A percentile compares a stretch with the other conserved stretches of the same genome.
These are phyloP conservation scores for Nerophis lumbriciformis DNA, from an alignment of 2,113 vertebrate genomes.

Conservation along the genomic window DNA sequence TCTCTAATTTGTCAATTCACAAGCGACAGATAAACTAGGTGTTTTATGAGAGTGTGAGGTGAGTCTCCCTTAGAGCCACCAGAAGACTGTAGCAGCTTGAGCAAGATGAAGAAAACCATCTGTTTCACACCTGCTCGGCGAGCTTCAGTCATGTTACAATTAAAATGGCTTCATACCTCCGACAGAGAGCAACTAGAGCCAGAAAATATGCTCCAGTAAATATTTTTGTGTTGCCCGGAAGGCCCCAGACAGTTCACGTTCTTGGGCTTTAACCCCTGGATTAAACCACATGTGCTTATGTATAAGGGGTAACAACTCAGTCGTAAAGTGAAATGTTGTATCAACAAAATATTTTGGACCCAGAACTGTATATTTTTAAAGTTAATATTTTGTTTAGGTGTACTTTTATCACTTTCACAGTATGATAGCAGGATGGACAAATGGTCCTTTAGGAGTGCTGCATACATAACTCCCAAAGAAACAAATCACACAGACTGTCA, in stretches of 20 bases:
- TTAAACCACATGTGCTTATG: constrained; percentile 3
- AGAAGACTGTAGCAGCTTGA: too few relatives aligned
- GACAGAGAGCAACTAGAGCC: too few relatives aligned
- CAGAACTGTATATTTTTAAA: constrained; percentile 27
- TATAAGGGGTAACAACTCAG: constrained; percentile 5
- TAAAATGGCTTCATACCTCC: too few relatives aligned
- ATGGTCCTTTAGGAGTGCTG: constrained; percentile 28
- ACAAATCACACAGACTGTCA: constrained; percentile 25
- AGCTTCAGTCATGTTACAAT: too few relatives aligned
- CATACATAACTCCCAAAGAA: constrained; percentile 37
- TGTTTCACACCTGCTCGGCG: too few relatives aligned
- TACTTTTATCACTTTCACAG: constrained; percentile 26
- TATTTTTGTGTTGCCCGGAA: too few relatives aligned
- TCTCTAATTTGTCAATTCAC: constrained; percentile 15
- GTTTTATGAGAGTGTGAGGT: too few relatives aligned
- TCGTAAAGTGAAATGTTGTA: constrained; percentile 4
- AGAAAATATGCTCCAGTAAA: too few relatives aligned
- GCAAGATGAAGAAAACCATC: too few relatives aligned
- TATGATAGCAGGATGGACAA: constrained; percentile 4
- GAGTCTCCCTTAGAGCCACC: too few relatives aligned
- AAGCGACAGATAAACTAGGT: constrained; percentile 1
- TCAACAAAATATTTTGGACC: constrained; percentile 21
- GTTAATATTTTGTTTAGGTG: constrained; percentile 19
- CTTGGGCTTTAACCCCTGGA: too few relatives aligned
- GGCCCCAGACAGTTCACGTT: too few relatives aligned